Percentiles rank a stretch among this genome's conserved stretches.
Conservation (phyloP, 2,113 vertebrate species). For the Psephotus haematonotus region DNA sequence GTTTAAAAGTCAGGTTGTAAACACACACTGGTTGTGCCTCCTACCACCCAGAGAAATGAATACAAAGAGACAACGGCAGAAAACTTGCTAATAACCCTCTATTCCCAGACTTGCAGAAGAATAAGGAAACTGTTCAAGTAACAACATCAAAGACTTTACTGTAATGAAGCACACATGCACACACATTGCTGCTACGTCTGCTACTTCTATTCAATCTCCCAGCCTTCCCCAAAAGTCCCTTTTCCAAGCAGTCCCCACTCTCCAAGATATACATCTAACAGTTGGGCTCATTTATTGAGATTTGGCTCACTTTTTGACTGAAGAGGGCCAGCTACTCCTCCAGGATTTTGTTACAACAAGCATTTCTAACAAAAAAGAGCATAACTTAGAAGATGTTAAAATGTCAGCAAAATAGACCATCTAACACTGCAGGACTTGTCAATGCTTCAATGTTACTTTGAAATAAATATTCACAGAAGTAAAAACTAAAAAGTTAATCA, state of each 20-base stretch:
- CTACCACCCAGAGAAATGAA: not conserved
- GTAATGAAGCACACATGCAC: not conserved
- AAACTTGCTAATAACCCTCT: not conserved
- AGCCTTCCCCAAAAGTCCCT: not conserved
- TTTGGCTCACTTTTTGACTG: not conserved
- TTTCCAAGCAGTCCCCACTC: not conserved
- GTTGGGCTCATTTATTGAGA: not conserved
- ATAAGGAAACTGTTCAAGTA: not conserved
- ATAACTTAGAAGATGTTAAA: rapidly evolving
- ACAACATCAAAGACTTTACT: not conserved
- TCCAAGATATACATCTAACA: not conserved
- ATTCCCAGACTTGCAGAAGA: not conserved
- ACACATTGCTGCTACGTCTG: not conserved
- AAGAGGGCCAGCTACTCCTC: not conserved
- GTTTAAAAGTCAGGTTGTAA: not conserved
- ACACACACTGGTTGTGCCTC: not conserved
- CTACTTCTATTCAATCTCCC: not conserved
- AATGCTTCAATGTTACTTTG: not conserved
- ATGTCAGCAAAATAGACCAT: not conserved
- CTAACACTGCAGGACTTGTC: not conserved
- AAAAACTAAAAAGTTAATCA: not conserved
- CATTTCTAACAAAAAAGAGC: not conserved
- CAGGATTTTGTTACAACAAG: not conserved
- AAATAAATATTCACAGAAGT: not conserved
- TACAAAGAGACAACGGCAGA: not conserved